A percentile compares a stretch with the other conserved stretches of the same genome.
phyloP scores from a whole-genome alignment of 2,888 invertebrate genomes.

The Nomada ferruginata region DNA sequence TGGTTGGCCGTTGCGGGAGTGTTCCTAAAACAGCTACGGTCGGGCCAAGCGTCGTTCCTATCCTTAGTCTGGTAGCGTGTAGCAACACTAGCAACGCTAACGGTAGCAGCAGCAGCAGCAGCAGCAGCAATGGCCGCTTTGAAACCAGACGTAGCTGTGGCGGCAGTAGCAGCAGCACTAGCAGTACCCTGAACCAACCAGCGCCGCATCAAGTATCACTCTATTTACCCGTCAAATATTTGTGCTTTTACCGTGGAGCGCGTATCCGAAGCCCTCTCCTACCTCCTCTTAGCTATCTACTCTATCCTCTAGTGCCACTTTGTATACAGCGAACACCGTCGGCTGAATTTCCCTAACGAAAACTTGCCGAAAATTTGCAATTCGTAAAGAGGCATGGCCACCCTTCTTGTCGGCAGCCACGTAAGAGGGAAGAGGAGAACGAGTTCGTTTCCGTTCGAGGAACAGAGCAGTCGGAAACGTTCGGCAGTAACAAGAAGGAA shows the following conservation, averaged over 20 bases:
- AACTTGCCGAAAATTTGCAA: slow-evolving; percentile 83
- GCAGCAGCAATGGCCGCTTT: slow-evolving; percentile 40
- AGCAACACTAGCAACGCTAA: slow-evolving; percentile 54
- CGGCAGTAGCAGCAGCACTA: slow-evolving; percentile 54
- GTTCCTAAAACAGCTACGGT: slow-evolving; percentile 71
- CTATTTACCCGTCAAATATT: slow-evolving; percentile 84
- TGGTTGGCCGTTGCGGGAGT: slow-evolving; percentile 75
- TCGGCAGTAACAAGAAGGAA: slow-evolving; percentile 29
- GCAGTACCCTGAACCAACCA: slow-evolving; percentile 70
- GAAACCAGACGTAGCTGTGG: slow-evolving; percentile 43
- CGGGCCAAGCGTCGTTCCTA: slow-evolving; percentile 10
- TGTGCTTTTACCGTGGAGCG: slow-evolving; percentile 83
- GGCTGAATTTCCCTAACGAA: slow-evolving; percentile 83
- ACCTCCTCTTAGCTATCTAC: slow-evolving; percentile 72
- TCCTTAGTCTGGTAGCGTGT: slow-evolving; percentile 26
- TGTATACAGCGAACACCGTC: slow-evolving; percentile 81
- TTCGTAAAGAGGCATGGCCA: slow-evolving; percentile 77
- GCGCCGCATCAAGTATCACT: slow-evolving; percentile 83
- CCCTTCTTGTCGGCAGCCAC: slow-evolving; percentile 49
- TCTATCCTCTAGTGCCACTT: slow-evolving; percentile 81
- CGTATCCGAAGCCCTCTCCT: slow-evolving; percentile 77
- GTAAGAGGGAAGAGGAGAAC: slow-evolving; percentile 44
- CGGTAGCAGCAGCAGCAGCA: slow-evolving; percentile 29
- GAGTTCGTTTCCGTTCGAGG: slow-evolving; percentile 43
- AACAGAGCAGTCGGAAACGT: slow-evolving; percentile 41